Conservation (phyloP, 2,113 vertebrate species). For the Grallaria varia region DNA sequence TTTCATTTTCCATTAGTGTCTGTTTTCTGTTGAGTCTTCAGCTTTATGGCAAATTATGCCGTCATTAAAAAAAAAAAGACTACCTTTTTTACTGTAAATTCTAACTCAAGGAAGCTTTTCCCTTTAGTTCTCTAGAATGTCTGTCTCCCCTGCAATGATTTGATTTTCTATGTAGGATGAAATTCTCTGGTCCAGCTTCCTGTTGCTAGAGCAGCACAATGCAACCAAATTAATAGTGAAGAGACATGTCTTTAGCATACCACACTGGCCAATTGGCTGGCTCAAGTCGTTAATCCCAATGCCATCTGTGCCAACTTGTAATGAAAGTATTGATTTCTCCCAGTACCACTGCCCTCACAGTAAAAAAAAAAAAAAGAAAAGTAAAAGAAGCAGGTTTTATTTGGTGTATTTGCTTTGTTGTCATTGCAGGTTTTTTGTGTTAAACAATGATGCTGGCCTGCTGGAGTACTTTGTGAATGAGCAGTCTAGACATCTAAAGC, state of each 20-base stretch:
- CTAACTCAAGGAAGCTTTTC: not conserved
- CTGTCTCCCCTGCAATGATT: not conserved
- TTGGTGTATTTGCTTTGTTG: not conserved
- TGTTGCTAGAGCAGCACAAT: not conserved
- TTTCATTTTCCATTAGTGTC: not conserved
- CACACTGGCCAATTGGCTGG: not conserved
- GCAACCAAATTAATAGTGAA: not conserved
- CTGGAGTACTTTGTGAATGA: conserved; percentile 98
- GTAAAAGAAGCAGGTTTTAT: not conserved
- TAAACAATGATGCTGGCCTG: conserved; percentile 94
- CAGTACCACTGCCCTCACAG: too few relatives aligned
- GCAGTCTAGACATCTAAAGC: conserved; percentile 90
- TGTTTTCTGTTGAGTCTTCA: not conserved
- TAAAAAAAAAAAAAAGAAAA: too few relatives aligned
- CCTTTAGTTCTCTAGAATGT: not conserved
- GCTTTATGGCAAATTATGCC: not conserved
- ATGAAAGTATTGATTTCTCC: not conserved
- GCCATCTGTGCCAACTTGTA: not conserved
- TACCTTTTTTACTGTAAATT: not conserved
- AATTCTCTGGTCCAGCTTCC: not conserved
- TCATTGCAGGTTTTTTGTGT: conserved; percentile 88
- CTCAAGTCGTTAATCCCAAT: not conserved
- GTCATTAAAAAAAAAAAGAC: not conserved
- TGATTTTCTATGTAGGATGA: not conserved
- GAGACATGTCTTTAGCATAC: not conserved